Evolutionary conservation across 1,140 invertebrate species (phyloP).

Genomic region (Chlorops oryzae): DNA sequence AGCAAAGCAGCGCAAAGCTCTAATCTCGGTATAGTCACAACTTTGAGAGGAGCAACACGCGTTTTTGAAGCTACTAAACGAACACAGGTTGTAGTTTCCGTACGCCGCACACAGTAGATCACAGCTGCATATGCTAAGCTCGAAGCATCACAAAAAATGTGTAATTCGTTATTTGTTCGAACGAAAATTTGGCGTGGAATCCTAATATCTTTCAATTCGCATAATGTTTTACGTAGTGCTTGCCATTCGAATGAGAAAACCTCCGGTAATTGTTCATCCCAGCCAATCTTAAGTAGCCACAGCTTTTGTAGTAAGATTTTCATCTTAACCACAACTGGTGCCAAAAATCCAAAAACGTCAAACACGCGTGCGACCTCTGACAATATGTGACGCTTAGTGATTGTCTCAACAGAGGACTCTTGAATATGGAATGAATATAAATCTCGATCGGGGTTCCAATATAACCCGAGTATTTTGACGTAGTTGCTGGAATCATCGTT

Average conservation of each 20-base stretch:
- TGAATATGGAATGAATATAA: neutral
- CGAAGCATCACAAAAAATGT: no score
- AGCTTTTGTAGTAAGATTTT: constrained; percentile 8
- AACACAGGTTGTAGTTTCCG: neutral
- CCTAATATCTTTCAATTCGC: no score
- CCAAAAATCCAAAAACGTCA: neutral
- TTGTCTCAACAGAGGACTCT: neutral
- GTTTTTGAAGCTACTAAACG: constrained; percentile 16
- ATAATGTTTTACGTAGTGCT: no score
- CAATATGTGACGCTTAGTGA: neutral
- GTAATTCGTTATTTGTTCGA: no score
- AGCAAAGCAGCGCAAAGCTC: constrained; percentile 15
- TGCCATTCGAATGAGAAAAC: no score
- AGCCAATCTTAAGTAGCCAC: constrained; percentile 17
- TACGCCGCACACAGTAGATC: neutral
- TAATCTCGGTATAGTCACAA: constrained; percentile 16
- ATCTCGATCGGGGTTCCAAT: neutral
- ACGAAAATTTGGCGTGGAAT: no score
- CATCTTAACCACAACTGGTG: neutral
- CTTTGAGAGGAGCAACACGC: constrained; percentile 17
- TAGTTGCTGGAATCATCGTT: neutral
- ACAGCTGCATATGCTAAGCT: constrained; percentile 1
- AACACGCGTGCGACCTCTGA: constrained; percentile 3
- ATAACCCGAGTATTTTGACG: neutral
- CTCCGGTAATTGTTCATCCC: neutral